A percentile compares a stretch with the other conserved stretches of the same genome.
Conservation (phyloP, 53 echinoderm and acorn worm genomes). For the Patiria pectinifera region DNA sequence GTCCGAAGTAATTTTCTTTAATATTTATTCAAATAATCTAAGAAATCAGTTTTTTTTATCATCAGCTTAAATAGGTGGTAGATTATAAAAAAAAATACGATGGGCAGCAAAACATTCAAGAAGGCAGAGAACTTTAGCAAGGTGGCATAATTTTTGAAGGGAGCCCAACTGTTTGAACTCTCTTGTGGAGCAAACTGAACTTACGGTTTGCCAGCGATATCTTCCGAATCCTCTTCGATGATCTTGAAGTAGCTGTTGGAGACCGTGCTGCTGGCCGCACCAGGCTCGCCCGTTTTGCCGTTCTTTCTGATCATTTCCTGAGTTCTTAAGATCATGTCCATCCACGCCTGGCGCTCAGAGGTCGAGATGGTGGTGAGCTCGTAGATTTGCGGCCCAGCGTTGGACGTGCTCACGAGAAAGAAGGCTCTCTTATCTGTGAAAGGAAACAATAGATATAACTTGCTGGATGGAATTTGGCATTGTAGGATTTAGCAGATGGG, state of each 20-base stretch:
- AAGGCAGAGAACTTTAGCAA: too few relatives aligned
- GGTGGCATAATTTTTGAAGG: too few relatives aligned
- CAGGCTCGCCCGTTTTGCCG: slow-evolving; percentile 36
- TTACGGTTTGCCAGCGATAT: slow-evolving; percentile 16
- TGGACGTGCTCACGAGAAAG: slow-evolving; percentile 90
- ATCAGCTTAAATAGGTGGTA: too few relatives aligned
- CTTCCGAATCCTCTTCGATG: slow-evolving; percentile 44
- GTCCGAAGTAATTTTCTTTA: too few relatives aligned
- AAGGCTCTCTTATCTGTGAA: slow-evolving; percentile 90
- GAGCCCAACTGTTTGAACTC: neutral
- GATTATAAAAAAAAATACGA: too few relatives aligned
- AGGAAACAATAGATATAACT: neutral
- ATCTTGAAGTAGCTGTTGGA: slow-evolving; percentile 17
- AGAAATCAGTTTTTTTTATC: too few relatives aligned
- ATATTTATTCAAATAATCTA: too few relatives aligned
- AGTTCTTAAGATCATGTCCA: slow-evolving; percentile 68
- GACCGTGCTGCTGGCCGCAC: slow-evolving; percentile 34
- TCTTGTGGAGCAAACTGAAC: neutral
- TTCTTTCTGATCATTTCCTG: slow-evolving; percentile 67
- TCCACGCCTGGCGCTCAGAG: slow-evolving; percentile 73
- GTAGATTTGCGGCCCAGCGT: slow-evolving; percentile 95
- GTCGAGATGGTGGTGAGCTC: slow-evolving; percentile 81
- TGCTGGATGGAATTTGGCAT: neutral
- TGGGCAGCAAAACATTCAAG: too few relatives aligned
- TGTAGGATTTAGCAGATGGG: too few relatives aligned